Evolutionary conservation across 64 coral and sea anemone species (phyloP), one percentile per base, ranked within the genome.

Genomic region (Porites lutea): DNA sequence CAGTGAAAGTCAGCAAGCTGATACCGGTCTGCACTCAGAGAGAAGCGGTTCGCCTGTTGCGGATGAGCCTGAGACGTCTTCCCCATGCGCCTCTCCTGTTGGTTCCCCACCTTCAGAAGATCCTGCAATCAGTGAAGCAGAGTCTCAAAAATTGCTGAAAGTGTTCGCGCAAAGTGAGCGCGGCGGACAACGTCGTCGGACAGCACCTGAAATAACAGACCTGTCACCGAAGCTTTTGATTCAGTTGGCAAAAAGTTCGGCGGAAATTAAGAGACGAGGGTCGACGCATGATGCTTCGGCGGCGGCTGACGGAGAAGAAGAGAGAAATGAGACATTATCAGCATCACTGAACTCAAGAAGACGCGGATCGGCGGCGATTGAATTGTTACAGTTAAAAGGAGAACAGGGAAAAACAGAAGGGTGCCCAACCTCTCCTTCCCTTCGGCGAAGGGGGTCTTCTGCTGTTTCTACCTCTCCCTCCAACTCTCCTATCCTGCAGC

Each of bases 211-310:
- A 23, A 68, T 65, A 49, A 67, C 48, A 48, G 81, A 84, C 5
- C 43, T 84, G 45, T 69, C 81, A 20, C 81, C 81, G 48, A 84
- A 84, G 63, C 61, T 84, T 51, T 63, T 84, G 15, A 84, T 84
- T 84, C 81, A 84, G 62, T 10, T 84, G 44, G 81, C 81, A 45
- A 84, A 84, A 48, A 84, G 63, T 68, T 84, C 81, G 13, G 44
- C 46, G 12, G 81, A 84, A 6, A n/a, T 84, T 12, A 84, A 52
- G 5, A 84, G 81, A 68, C 63, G 48, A 23, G 44, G 63, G 3
- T 48, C 81, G 6, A 84, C 44, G 8, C 8, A 50, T 10, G 63
- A 84, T 8, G 19, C 19, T 13, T 18, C 60, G 13, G 43, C 72
- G 13, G 72, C 72, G 72, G 14, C 6, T 2, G 44, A 46, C 37